A percentile compares a stretch with the other conserved stretches of the same genome.
Conservation (phyloP, 2,888 invertebrate species). For the Labia minor region DNA sequence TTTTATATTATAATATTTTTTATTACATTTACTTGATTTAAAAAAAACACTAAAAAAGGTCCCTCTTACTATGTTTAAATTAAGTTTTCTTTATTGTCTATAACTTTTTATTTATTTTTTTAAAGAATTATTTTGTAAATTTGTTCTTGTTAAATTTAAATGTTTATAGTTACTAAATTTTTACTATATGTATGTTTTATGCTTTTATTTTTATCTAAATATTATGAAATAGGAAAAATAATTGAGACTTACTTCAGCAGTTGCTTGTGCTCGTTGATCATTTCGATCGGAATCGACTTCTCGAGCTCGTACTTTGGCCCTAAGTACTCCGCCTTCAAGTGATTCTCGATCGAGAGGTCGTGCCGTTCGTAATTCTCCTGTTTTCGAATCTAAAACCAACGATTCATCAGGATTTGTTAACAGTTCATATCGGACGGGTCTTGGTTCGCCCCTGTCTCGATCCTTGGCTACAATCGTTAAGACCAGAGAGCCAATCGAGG, state of each 20-base stretch:
- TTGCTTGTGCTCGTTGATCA: background rate
- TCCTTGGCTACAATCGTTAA: slow-evolving; percentile 71
- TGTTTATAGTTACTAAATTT: too few species aligned
- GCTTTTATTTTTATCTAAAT: too few species aligned
- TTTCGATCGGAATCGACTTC: background rate
- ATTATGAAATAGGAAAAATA: too few species aligned
- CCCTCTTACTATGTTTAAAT: too few species aligned
- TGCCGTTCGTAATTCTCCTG: slow-evolving; percentile 72
- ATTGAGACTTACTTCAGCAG: background rate
- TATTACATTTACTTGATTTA: too few species aligned
- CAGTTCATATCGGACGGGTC: slow-evolving; percentile 66
- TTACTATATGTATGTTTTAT: too few species aligned
- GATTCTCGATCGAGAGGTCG: slow-evolving; percentile 78
- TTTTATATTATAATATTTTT: too few species aligned
- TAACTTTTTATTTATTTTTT: too few species aligned
- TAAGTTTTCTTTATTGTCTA: too few species aligned
- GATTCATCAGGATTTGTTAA: slow-evolving; percentile 73
- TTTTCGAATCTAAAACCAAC: slow-evolving; percentile 65
- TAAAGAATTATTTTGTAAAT: too few species aligned
- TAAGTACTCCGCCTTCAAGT: slow-evolving; percentile 62
- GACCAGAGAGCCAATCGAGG: slow-evolving; percentile 69
- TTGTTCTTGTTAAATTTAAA: too few species aligned
- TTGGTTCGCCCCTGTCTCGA: slow-evolving; percentile 71
- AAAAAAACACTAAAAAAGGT: too few species aligned
- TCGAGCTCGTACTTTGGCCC: background rate